These are phyloP conservation scores for Muscicapa adusta DNA, from an alignment of 2,113 vertebrate genomes.

Conservation along the genomic window DNA sequence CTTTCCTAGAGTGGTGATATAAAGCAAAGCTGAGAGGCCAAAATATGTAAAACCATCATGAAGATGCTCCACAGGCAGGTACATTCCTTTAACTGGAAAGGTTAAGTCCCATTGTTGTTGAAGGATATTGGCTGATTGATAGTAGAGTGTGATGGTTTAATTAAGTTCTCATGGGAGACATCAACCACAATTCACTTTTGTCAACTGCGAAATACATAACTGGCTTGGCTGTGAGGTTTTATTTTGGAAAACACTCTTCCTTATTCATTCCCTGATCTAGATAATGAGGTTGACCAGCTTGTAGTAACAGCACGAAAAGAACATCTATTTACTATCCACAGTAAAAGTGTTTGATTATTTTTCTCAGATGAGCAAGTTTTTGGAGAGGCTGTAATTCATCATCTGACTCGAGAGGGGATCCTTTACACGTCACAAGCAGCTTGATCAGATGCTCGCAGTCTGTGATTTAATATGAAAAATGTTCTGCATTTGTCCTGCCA, in stretches of 20 bases:
- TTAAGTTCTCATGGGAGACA: background rate
- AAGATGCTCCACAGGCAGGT: background rate
- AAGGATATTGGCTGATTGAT: background rate
- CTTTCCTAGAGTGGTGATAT: background rate
- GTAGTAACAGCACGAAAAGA: constrained; percentile 9
- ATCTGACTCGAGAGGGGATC: background rate
- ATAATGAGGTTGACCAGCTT: background rate
- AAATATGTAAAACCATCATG: background rate
- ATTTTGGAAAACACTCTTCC: background rate
- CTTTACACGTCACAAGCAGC: background rate
- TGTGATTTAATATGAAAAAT: constrained; percentile 16
- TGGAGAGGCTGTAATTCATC: background rate
- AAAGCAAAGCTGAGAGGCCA: background rate
- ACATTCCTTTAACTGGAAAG: background rate
- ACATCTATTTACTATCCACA: constrained; percentile 10
- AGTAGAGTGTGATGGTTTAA: background rate
- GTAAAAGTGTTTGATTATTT: constrained; percentile 15
- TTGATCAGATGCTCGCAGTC: constrained; percentile 3
- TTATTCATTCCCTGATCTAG: background rate
- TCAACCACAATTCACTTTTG: background rate
- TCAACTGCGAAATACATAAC: background rate
- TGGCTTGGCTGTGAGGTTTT: background rate
- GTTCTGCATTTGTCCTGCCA: background rate
- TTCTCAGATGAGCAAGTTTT: constrained; percentile 43
- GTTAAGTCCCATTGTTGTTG: background rate